phyloP scores from a whole-genome alignment of 2,888 invertebrate species.

The Drosophila leonis region DNA sequence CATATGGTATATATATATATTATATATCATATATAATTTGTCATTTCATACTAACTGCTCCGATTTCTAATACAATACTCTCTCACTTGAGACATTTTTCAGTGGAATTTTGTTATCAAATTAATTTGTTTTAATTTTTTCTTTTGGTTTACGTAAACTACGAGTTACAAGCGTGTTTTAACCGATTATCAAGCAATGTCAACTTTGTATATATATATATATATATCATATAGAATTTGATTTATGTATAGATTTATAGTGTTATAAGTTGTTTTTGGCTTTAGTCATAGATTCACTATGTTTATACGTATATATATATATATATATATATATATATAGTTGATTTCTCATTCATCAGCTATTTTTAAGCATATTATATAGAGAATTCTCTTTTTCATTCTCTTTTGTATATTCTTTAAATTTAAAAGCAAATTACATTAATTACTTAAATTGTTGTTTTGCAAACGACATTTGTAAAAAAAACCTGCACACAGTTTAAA shows the following conservation, averaged over 20 bases:
- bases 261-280: slow-evolving; percentile 71
- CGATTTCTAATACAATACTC: slow-evolving; percentile 18
- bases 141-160: slow-evolving; percentile 46
- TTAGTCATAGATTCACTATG: slow-evolving; percentile 74
- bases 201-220: slow-evolving; percentile 57
- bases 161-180: slow-evolving; percentile 64
- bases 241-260: slow-evolving; percentile 51
- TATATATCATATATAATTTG: slow-evolving; percentile 38
- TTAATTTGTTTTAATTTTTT: not conserved
- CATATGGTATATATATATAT: slow-evolving; percentile 29
- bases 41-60: slow-evolving; percentile 44
- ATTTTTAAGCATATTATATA: slow-evolving; percentile 38
- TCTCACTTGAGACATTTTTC: slow-evolving; percentile 6
- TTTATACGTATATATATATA: slow-evolving; percentile 55
- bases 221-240: slow-evolving; percentile 6
- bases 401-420: slow-evolving; percentile 18
- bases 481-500: slow-evolving; percentile 65
- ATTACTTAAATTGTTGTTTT: slow-evolving; percentile 67
- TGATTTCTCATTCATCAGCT: slow-evolving; percentile 39
- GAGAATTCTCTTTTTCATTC: slow-evolving; percentile 7
- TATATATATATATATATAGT: slow-evolving; percentile 35
- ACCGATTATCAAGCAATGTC: slow-evolving; percentile 79
- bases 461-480: slow-evolving; percentile 66
- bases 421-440: slow-evolving; percentile 37
- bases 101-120: slow-evolving; percentile 45